Evolutionary conservation across 2,113 vertebrate species (phyloP), one percentile per base, ranked within the genome.

Genomic region (Neogale vison): DNA sequence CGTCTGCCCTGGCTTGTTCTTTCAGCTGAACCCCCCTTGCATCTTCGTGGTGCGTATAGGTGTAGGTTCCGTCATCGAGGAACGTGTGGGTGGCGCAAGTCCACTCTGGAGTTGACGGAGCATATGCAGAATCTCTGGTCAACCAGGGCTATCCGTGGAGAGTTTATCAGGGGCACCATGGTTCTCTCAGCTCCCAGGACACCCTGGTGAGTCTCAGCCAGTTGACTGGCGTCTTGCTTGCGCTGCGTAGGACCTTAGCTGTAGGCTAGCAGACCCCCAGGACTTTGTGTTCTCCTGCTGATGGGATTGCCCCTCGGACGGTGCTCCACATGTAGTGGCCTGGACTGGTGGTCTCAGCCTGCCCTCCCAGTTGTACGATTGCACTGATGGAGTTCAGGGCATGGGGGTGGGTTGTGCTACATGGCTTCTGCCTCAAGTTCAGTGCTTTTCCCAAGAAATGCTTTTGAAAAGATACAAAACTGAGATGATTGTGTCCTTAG

Each of bases 371-470:
- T 31, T 52, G n/a, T 77, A 11, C 57, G 29, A 0, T 26, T 59
- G 36, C 11, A 2, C 63, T 57, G 52, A 24, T 13, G 14, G 65
- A 89, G 50, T 74, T 80, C 29, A 29, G 7, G 34, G 12, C 0
- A 3, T 14, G 6, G 21, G 47, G 3, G 0, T 4, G n/a, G 80
- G 31, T 59, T 1, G 9, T 83, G 11, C 65, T 6, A 0, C 55
- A 36, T 71, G 23, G 17, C 4, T 71, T 50, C 71, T 24, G 3
- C 26, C 21, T 31, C 29, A 61, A 52, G 57, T n/a, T 67, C 72
- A 6, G 24, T 7, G 15, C 36, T 87, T 39, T 36, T 36, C n/a
- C 11, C 4, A 9, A 36, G 92, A 69, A 24, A 0, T 12, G 0
- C 12, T 10, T 18, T 93, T 77, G 87, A 34, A 88, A 96, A 85